phyloP scores from a whole-genome alignment of 2,888 invertebrate species.

The Yponomeuta malinellus region DNA sequence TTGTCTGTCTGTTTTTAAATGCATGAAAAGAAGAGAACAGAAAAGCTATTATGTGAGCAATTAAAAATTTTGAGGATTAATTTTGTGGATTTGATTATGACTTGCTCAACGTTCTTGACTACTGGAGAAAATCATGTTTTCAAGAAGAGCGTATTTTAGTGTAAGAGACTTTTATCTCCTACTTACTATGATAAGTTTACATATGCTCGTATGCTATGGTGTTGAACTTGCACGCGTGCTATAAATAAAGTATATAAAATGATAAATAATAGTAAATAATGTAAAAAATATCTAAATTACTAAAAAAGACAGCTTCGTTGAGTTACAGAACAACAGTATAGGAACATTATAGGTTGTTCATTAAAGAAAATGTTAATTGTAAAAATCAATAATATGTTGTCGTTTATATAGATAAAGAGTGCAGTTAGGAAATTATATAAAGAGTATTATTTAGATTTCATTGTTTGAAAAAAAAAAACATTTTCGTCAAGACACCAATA shows the following conservation, averaged over 20 bases:
- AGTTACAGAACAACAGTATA: not conserved
- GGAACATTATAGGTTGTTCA: not conserved
- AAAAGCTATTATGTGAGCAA: not conserved
- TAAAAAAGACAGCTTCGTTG: not conserved
- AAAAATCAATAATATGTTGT: not conserved
- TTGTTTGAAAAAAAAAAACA: too few species aligned
- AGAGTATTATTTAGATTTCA: not conserved
- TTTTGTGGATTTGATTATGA: conserved; percentile 41
- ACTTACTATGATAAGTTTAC: conserved; percentile 35
- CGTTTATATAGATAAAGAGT: not conserved
- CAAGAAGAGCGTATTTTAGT: conserved; percentile 33
- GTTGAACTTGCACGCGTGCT: conserved; percentile 69
- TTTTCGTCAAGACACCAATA: too few species aligned
- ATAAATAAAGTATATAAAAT: conserved; percentile 20
- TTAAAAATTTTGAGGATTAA: not conserved
- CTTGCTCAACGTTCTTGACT: conserved; percentile 32
- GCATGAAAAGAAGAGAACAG: not conserved
- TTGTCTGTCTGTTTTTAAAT: not conserved
- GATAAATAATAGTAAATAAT: not conserved
- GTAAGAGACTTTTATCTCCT: conserved; percentile 59
- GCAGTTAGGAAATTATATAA: not conserved
- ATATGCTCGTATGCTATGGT: conserved; percentile 63
- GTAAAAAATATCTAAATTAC: conserved; percentile 1
- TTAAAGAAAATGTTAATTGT: not conserved
- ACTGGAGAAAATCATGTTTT: conserved; percentile 38